A percentile compares a stretch with the other conserved stretches of the same genome.
phyloP scores from a whole-genome alignment of 2,797 vertebrate genomes.

The Hydrolagus colliei region DNA sequence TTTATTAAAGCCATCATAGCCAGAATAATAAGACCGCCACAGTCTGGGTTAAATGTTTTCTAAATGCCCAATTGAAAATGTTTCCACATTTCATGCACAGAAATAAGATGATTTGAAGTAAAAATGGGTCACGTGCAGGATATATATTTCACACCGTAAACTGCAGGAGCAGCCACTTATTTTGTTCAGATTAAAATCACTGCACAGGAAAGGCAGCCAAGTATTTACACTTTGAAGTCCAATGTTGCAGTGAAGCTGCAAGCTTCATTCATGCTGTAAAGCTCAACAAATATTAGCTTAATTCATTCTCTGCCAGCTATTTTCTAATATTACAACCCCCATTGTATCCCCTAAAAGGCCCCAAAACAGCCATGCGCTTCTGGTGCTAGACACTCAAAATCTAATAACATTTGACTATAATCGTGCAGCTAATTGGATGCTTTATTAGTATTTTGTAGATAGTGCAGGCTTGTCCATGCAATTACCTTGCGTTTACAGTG shows the following conservation, averaged over 20 bases:
- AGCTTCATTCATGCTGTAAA: constrained; percentile 14
- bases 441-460: neutral
- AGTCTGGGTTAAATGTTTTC: neutral
- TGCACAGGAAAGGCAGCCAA: constrained; percentile 1
- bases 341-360: neutral
- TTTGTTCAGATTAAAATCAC: neutral
- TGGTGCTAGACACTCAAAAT: constrained; percentile 7
- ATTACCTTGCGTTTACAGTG: constrained; percentile 10
- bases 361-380: neutral
- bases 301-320: constrained; percentile 3
- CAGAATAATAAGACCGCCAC: neutral
- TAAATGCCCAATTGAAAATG: neutral
- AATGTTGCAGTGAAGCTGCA: neutral
- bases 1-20: neutral
- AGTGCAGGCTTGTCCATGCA: neutral
- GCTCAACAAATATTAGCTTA: neutral
- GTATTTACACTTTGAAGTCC: neutral
- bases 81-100: neutral
- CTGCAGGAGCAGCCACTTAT: neutral
- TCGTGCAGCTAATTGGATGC: neutral
- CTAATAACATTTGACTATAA: neutral
- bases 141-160: neutral
- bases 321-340: constrained; percentile 20
- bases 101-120: neutral
- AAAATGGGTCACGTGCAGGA: neutral